Base-by-base conservation (phyloP, 2,797 vertebrate genomes). In the Enteromius viviparus region DNA sequence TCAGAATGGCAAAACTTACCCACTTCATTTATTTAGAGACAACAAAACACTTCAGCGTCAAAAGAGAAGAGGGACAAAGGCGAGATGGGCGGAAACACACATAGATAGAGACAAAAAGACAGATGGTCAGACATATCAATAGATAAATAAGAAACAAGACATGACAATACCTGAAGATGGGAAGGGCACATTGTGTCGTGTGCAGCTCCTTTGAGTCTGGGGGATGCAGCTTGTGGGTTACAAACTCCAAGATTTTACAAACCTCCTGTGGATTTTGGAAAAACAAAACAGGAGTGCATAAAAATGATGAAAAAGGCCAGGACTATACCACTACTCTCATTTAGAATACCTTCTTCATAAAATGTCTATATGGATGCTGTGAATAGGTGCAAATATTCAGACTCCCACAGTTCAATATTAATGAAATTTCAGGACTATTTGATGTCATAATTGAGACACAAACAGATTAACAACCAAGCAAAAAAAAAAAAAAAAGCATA, bases 31-130 rank as follows among this genome's bases (percentile, higher is more conserved):
- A 76, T 82, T 71, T 83, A 71, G 47, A 71, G 40, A 78, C 66
- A 83, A 78, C 75, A 83, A 83, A 83, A 78, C 82, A 78, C 75
- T 83, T 78, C 21, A 83, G 62, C 58, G 37, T 74, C 66, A 60
- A 80, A 80, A 80, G 71, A 78, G 62, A 65, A 76, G 70, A 58
- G 64, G 72, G 75, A 84, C 76, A 85, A 83, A 79, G 76, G 29
- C 51, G 53, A 77, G 81, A 85, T 83, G 65, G 68, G 69, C 9
- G 83, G 82, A 74, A 74, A 69, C 45, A 77, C 45, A 71, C 68
- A 80, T 47, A 76, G 77, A 71, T 21, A 51, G 83, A 85, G 70
- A 86, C 79, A 78, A 79, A 86, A 66, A 76, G 75, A 47, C 82
- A 83, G 82, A 70, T 83, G 75, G 82, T 71, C 19, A 78, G 66